Conservation (phyloP, 2,888 invertebrate genomes). For the Tachystola acroxantha region DNA sequence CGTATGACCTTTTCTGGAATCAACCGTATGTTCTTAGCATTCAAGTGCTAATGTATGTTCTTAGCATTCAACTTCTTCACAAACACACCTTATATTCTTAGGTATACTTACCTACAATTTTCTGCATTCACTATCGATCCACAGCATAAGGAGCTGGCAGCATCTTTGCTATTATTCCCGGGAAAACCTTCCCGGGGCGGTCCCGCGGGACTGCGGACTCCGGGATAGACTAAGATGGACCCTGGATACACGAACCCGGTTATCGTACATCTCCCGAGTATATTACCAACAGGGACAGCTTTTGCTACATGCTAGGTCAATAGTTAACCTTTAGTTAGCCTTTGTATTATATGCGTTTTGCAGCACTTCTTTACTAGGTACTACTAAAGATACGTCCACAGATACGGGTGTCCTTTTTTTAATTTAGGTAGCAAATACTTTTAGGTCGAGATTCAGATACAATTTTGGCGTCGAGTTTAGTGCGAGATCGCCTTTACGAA, state of each 20-base stretch:
- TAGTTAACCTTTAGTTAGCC: too few species aligned
- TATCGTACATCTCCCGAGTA: conserved; percentile 13
- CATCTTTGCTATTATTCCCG: conserved; percentile 39
- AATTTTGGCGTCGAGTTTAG: neutral
- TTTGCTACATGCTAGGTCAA: neutral
- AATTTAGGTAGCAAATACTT: neutral
- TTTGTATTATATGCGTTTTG: too few species aligned
- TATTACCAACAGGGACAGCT: neutral
- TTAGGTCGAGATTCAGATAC: too few species aligned
- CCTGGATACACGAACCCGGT: conserved; percentile 38
- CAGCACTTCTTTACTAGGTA: too few species aligned
- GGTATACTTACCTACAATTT: neutral
- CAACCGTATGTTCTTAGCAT: too few species aligned
- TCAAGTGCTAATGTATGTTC: too few species aligned
- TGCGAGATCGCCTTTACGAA: too few species aligned
- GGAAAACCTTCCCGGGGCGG: conserved; percentile 35
- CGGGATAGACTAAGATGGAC: conserved; percentile 25
- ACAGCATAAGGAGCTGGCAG: neutral
- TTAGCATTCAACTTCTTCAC: neutral
- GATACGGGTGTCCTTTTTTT: too few species aligned
- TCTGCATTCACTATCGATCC: neutral
- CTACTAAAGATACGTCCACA: too few species aligned
- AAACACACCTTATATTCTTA: neutral
- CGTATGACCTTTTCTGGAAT: too few species aligned
- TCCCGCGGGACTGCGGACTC: conserved; percentile 42